Evolutionary conservation across 2,113 vertebrate species (phyloP).

Genomic region (Phocoena sinus): DNA sequence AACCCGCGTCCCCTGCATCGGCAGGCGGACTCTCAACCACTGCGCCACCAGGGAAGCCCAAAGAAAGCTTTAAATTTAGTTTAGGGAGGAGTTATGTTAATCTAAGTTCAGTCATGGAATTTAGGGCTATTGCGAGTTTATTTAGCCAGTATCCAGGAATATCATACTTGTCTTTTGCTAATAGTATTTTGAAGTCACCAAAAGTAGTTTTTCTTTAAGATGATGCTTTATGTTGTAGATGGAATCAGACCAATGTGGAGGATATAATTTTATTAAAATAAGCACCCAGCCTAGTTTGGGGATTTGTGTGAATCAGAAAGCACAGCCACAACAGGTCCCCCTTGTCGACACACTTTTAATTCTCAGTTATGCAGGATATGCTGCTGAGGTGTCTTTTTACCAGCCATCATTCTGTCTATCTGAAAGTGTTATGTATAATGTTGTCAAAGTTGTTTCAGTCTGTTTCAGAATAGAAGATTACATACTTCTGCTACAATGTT

Average conservation of each 20-base stretch:
- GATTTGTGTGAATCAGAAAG: not conserved
- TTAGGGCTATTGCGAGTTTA: not conserved
- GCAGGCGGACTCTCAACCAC: too few relatives aligned
- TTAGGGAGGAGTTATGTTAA: not conserved
- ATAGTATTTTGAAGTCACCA: slow-evolving; percentile 10
- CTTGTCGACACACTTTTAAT: not conserved
- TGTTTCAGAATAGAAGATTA: slow-evolving; percentile 15
- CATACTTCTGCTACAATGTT: not conserved
- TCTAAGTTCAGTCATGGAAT: not conserved
- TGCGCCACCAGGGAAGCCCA: too few relatives aligned
- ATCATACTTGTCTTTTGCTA: slow-evolving; percentile 5
- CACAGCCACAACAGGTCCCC: not conserved
- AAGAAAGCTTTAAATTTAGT: slow-evolving; percentile 17
- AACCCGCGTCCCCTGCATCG: too few relatives aligned
- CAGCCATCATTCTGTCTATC: not conserved
- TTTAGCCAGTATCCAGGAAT: not conserved
- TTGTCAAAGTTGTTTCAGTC: not conserved
- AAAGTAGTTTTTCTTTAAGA: slow-evolving; percentile 23
- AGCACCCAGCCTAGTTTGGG: not conserved
- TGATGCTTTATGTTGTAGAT: not conserved
- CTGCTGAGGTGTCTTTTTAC: not conserved
- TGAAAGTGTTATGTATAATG: not conserved
- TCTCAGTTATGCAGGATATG: not conserved
- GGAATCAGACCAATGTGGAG: not conserved
- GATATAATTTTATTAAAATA: not conserved